Evolutionary conservation across 2,797 vertebrate species (phyloP), one percentile per base, ranked within the genome.

Genomic region (Semotilus atromaculatus): DNA sequence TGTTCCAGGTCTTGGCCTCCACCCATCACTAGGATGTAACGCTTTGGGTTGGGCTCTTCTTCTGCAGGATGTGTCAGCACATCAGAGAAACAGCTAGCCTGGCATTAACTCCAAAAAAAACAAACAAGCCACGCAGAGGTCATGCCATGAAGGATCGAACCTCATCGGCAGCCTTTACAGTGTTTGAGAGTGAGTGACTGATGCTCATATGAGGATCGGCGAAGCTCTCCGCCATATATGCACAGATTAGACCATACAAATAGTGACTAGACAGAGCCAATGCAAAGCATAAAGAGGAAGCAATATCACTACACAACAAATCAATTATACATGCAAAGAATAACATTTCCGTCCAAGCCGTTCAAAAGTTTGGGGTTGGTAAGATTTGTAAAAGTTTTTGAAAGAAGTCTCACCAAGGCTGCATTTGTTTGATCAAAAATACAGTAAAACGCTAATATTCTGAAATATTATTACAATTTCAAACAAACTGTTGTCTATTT

Each of bases 11-110:
- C 64, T 72, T 36, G 84, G 87, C 73, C 87, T 86, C 88, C 86
- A 80, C 89, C 88, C 89, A 85, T 72, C 48, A 80, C 86, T 82
- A 90, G 86, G 88, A 90, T 89, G 84, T 84, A 87, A 68, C 29
- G 29, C 82, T 81, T 78, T 86, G 81, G 85, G 86, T 68, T 58
- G 38, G 51, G 77, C 70, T 73, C 48, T 67, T 79, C 73, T 58
- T 16, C 67, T 70, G 67, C 88, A 90, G 88, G 87, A 88, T 89
- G 88, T 91, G 77, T 62, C 84, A 79, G 84, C 40, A 64, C 36
- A 80, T 72, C 81, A 75, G 34, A 67, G 36, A 84, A 85, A 85
- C 75, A 55, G 84, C 80, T 70, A 81, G 67, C 31, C 11, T 85
- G 81, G 43, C 77, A 74, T 84, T 83, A 80, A 60, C 71, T 62